A percentile compares a stretch with the other conserved stretches of the same genome.
phyloP scores from a whole-genome alignment of 2,888 invertebrate genomes.

The Rhimphoctona megacephalus region DNA sequence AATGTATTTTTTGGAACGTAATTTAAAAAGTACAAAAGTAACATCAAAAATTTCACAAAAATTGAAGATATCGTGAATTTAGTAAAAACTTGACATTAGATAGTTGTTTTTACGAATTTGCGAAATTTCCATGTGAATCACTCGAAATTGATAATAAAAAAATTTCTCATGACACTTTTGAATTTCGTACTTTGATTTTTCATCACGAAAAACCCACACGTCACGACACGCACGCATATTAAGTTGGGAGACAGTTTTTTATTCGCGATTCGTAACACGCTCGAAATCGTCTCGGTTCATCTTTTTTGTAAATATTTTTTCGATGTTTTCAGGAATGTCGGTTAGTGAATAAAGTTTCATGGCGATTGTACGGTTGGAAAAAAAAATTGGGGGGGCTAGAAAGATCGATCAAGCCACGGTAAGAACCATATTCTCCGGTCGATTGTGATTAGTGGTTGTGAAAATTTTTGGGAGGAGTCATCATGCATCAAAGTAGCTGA shows the following conservation, averaged over 20 bases:
- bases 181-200: conserved; percentile 21
- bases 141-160: background rate
- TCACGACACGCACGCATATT: conserved; percentile 8
- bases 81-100: background rate
- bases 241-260: background rate
- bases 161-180: conserved; percentile 23
- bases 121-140: background rate
- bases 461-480: conserved; percentile 81
- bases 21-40: background rate
- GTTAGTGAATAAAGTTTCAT: background rate
- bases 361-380: background rate
- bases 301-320: background rate
- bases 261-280: background rate
- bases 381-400: conserved; percentile 73
- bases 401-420: conserved; percentile 80
- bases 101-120: background rate
- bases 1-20: background rate
- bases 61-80: background rate
- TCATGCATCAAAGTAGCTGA: conserved; percentile 73
- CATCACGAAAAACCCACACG: conserved; percentile 19
- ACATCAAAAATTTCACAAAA: background rate
- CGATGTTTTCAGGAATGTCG: background rate
- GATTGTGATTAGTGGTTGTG: conserved; percentile 82
- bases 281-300: conserved; percentile 1
- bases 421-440: conserved; percentile 78